phyloP scores from a whole-genome alignment of 1,140 invertebrate species.

The Reticulitermes speratus region DNA sequence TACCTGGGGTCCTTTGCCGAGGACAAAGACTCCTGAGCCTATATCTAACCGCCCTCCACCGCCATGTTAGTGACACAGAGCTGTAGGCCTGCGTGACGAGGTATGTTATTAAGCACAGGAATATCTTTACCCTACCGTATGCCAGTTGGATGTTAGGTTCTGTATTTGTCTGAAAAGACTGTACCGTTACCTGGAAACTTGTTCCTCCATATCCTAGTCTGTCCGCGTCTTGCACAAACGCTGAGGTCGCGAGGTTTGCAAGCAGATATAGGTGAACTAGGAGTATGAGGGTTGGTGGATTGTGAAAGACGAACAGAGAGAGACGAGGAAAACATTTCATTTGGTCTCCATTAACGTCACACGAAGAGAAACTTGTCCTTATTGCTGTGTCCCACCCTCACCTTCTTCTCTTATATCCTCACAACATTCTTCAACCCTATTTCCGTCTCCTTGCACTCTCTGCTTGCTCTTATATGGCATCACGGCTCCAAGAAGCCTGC shows the following conservation, averaged over 20 bases:
- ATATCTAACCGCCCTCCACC: too few relatives aligned
- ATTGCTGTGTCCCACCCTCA: not conserved
- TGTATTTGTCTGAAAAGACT: not conserved
- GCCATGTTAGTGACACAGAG: too few relatives aligned
- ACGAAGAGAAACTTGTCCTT: not conserved
- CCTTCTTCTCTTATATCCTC: not conserved
- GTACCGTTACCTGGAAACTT: not conserved
- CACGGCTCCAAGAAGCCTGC: not conserved
- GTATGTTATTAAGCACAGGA: too few relatives aligned
- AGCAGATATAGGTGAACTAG: not conserved
- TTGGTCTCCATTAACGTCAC: constrained; percentile 5
- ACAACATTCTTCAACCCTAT: not conserved
- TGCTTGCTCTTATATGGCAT: not conserved
- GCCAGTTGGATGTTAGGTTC: too few relatives aligned
- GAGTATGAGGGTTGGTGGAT: not conserved
- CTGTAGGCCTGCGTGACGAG: too few relatives aligned
- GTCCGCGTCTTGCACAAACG: not conserved
- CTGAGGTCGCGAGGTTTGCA: constrained; percentile 7
- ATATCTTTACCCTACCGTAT: too few relatives aligned
- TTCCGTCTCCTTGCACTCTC: not conserved
- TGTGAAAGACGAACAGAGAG: not conserved
- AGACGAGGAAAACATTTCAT: constrained; percentile 1
- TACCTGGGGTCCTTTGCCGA: too few relatives aligned
- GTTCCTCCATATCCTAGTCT: not conserved
- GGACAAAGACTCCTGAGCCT: too few relatives aligned